Percentiles rank a stretch among this genome's conserved stretches.
phyloP scores from a whole-genome alignment of 1,140 invertebrate genomes.

The Panulirus ornatus region DNA sequence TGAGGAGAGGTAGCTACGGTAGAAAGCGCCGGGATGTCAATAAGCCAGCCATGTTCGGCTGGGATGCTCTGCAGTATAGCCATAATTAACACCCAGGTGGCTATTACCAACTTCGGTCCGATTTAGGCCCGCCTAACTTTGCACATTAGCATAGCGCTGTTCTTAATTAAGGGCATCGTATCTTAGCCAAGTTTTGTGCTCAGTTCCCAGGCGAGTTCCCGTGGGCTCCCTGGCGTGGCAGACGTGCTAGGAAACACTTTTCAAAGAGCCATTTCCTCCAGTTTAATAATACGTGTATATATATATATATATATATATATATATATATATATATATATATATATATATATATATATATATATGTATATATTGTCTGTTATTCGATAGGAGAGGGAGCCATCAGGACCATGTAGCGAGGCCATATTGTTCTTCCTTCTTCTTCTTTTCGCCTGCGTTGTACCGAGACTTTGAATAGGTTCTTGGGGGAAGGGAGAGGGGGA shows the following conservation, averaged over 20 bases:
- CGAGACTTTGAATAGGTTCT: too few relatives aligned
- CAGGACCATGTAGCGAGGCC: too few relatives aligned
- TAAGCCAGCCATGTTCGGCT: conserved; percentile 3
- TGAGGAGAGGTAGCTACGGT: too few relatives aligned
- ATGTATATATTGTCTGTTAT: too few relatives aligned
- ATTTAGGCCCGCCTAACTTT: conserved; percentile 59
- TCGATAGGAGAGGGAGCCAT: too few relatives aligned
- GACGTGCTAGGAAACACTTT: not conserved
- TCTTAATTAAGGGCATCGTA: conserved; percentile 71
- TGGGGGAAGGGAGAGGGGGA: too few relatives aligned
- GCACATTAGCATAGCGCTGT: conserved; percentile 64
- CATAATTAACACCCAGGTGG: conserved; percentile 66
- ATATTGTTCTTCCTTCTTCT: too few relatives aligned
- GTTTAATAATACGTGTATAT: not conserved
- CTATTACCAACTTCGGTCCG: conserved; percentile 50
- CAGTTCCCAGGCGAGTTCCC: not conserved
- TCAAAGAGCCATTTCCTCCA: not conserved
- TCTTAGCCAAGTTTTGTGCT: conserved; percentile 65
- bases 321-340: too few relatives aligned
- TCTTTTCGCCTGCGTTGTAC: too few relatives aligned
- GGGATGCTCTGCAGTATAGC: conserved; percentile 27
- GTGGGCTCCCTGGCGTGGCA: not conserved
- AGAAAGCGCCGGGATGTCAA: not conserved
- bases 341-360: too few relatives aligned
- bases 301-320: too few relatives aligned